These are phyloP conservation scores for Sebastes paucispinis DNA, from an alignment of 2,797 vertebrate genomes.

Conservation along the genomic window DNA sequence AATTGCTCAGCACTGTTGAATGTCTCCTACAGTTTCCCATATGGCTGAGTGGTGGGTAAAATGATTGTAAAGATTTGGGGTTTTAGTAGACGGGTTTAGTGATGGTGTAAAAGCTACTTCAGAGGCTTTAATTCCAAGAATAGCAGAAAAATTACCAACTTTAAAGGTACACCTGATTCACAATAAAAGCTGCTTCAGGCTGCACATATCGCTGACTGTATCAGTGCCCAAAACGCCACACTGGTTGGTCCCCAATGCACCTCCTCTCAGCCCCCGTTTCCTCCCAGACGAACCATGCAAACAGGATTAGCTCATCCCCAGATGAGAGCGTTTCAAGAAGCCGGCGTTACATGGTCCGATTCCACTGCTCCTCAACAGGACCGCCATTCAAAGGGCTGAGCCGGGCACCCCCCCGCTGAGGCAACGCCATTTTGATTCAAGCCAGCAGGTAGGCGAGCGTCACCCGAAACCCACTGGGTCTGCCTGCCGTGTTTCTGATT, in stretches of 20 bases:
- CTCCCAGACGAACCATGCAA: slow-evolving; percentile 12
- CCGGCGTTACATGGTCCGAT: not conserved
- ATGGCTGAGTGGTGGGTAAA: not conserved
- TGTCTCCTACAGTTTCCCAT: not conserved
- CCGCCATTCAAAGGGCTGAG: not conserved
- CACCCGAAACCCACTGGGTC: not conserved
- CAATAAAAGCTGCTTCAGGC: not conserved
- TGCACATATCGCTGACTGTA: no score
- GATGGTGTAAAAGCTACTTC: not conserved
- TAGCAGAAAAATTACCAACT: not conserved
- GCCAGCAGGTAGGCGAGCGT: slow-evolving; percentile 24
- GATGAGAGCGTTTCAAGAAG: slow-evolving; percentile 8
- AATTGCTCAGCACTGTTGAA: no score
- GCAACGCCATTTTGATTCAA: slow-evolving; percentile 27
- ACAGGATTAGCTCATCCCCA: slow-evolving; percentile 43
- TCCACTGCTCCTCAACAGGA: not conserved
- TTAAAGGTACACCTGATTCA: not conserved
- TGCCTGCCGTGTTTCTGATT: not conserved
- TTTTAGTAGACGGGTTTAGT: not conserved
- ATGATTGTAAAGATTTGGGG: not conserved
- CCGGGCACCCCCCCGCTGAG: not conserved
- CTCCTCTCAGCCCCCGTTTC: not conserved
- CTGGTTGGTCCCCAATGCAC: not conserved
- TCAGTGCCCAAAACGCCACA: not conserved
- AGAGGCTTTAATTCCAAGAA: not conserved